Evolutionary conservation across 2,113 vertebrate species (phyloP).

Genomic region (Dolichallabes microphthalmus): DNA sequence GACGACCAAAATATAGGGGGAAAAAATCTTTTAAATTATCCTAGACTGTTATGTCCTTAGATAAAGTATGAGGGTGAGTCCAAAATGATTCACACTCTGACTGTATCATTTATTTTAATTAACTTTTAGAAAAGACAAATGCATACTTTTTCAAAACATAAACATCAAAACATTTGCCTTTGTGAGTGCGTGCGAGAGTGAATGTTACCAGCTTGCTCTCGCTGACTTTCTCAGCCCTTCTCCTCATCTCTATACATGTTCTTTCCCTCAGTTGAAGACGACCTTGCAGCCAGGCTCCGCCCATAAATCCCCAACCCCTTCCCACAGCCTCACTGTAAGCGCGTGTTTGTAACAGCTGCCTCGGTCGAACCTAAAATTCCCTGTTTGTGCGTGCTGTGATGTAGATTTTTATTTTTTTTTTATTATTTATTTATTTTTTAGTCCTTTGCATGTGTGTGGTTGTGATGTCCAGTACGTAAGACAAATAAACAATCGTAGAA

Average conservation of each 20-base stretch:
- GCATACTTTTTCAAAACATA: no score
- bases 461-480: background rate
- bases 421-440: no score
- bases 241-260: conserved; percentile 1
- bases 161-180: no score
- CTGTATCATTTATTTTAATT: no score
- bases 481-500: background rate
- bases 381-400: background rate
- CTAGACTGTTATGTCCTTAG: no score
- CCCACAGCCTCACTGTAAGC: conserved; percentile 50
- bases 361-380: background rate
- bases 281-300: conserved; percentile 65
- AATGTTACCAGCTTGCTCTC: background rate
- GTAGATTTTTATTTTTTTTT: background rate
- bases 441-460: background rate
- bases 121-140: no score
- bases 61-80: no score
- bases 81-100: no score
- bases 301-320: conserved; percentile 66
- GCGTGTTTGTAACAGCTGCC: conserved; percentile 16
- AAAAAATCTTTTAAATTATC: no score
- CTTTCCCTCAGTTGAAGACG: conserved; percentile 74
- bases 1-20: no score
- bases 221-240: background rate
- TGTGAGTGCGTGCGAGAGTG: background rate